These are phyloP conservation scores for Sebastes paucispinis DNA, from an alignment of 2,797 vertebrate genomes.

Conservation along the genomic window DNA sequence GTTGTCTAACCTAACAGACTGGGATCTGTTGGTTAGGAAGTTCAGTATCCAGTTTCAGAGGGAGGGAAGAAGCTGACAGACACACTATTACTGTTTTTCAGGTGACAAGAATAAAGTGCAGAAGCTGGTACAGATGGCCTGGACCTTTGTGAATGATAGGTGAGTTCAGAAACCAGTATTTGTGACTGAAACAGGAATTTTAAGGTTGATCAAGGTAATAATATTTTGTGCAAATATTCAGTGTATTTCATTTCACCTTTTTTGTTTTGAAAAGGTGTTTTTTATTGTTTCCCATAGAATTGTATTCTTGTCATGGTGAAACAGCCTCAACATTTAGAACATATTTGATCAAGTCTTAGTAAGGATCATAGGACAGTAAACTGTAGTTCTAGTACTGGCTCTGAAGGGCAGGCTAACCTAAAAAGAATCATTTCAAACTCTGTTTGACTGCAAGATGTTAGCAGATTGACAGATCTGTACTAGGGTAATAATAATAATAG, in stretches of 20 bases:
- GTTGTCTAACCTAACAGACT: neutral
- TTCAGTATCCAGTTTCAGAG: neutral
- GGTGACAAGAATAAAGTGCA: constrained; percentile 94
- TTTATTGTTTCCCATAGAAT: neutral
- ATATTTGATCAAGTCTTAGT: neutral
- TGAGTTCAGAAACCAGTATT: constrained; percentile 40
- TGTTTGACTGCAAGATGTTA: neutral
- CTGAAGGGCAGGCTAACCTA: neutral
- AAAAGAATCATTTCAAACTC: neutral
- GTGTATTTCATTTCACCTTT: neutral
- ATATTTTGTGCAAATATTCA: neutral
- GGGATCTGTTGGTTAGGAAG: neutral
- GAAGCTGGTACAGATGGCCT: constrained; percentile 91
- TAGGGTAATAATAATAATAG: neutral
- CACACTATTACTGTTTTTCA: constrained; percentile 33
- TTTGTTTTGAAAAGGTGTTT: neutral
- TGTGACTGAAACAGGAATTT: neutral
- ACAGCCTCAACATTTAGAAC: neutral
- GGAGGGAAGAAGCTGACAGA: neutral
- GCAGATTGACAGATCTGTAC: neutral
- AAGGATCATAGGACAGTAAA: neutral
- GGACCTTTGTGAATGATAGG: constrained; percentile 96
- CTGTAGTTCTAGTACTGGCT: neutral
- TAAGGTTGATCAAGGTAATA: neutral
- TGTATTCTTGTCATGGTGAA: neutral